Base-by-base conservation (phyloP, 2,888 invertebrate species). In the Clanis bilineata region DNA sequence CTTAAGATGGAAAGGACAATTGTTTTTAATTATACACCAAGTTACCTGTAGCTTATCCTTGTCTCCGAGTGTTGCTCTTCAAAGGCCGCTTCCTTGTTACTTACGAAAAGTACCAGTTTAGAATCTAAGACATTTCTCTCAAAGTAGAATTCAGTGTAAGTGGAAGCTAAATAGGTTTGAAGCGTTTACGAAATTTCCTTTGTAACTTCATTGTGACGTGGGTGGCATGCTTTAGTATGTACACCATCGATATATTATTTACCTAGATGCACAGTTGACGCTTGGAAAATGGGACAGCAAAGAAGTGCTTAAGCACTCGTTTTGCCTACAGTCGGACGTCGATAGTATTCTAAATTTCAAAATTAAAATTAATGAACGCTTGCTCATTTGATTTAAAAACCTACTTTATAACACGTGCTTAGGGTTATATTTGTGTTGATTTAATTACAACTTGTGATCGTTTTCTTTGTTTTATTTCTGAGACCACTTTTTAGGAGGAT, bases 141-240 rank as follows among this genome's bases (percentile, higher is more conserved):
- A 65, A 44, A 64, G 64, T 67, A 62, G 57, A 69, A 63, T 63
- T 25, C 41, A 7, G 51, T 58, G 57, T 63, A 57, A 41, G 51
- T 60, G 18, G 38, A 36, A 25, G 38, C 25, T 47, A 38, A 39
- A 47, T 25, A 51, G 25, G 39, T 25, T 23, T 15, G 22, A 4
- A 12, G 7, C 38, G 12, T 47, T 71, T 67, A 9, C 10, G 18
- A 51, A 58, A 47, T 56, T 28, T 47, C n/a, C 60, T 56, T 47
- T 60, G 39, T 45, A 56, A n/a, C n/a, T 39, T 15, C 38, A 39
- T 5, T 56, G 55, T 39, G 23, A 54, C 54, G 61, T 62, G 57
- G 59, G 61, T 57, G 62, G n/a, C 43, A 65, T 58, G 61, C 61
- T 63, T 43, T 32, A 23, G 36, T 38, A 38, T 36, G 21, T 18